Evolutionary conservation across 2,797 vertebrate species (phyloP), one percentile per base, ranked within the genome.

Genomic region (Myripristis murdjan): DNA sequence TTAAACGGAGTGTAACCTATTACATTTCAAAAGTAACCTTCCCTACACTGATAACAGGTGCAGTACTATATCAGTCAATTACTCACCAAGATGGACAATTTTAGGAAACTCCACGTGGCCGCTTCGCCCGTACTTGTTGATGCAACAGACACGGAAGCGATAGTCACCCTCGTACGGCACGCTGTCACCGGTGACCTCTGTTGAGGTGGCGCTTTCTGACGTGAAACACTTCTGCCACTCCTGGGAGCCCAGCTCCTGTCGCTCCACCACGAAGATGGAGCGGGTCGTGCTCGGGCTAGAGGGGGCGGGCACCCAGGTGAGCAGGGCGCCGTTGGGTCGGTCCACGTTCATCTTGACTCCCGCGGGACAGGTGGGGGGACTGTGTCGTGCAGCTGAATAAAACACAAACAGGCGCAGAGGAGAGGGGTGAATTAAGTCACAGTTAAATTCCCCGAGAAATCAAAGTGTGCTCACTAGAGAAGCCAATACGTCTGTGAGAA

Each of bases 211-310:
- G 0, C 91, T 92, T 69, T 97, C 96, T 0, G 96, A 95, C 75
- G 96, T 95, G 7, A 97, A 94, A 82, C 96, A 98, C 84, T 95
- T 96, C 75, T 96, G 93, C 97, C 97, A 98, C 75, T 97, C 95
- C 9, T 95, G 95, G 0, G 94, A 73, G 1, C 94, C 94, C 5
- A 93, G 92, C 63, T 96, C 96, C 83, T 96, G 95, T 14, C 95
- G 92, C 87, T 98, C 97, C 73, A 99, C 87, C 49, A 97, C 91
- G 77, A 97, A 98, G 75, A 92, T 91, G 49, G 94, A 94, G 57
- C 92, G 91, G 20, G 95, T 95, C 1, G 94, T 92, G 43, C 84
- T 91, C 82, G 92, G 76, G 84, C 93, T 94, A 77, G 95, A 87
- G 0, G 93, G 87, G 0, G 96, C 94, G 0, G 96, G 93, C 43